Base-by-base conservation (phyloP, 2,888 invertebrate species). In the Meteorus cinctellus region DNA sequence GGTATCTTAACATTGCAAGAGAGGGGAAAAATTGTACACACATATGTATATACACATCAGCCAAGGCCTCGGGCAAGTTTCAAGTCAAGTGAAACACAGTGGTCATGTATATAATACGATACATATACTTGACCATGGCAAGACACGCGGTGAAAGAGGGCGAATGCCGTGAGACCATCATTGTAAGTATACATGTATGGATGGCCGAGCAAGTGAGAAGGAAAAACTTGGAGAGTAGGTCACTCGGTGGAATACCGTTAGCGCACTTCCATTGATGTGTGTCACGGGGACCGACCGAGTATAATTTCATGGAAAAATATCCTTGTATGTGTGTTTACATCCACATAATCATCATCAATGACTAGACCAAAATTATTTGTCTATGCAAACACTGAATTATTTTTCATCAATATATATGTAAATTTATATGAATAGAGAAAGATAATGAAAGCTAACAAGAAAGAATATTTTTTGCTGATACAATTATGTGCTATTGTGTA, bases 251-350 rank as follows among this genome's bases (percentile, higher is more conserved):
- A 55, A 82, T 88, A 88, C 88, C 88, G 88, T 88, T 88, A 88
- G 84, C 84, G 82, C 83, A 84, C 85, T 85, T 82, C 84, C 84
- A 87, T 85, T 86, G 86, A 88, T 88, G 87, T 88, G 88, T 88
- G 88, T 88, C 88, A 88, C 87, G 86, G 81, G 87, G 86, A 84
- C 85, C 85, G 80, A 77, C 65, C 79, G 76, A 34, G 24, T 45
- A n/a, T 45, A 71, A 51, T 55, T 60, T 59, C 27, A 72, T 29
- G 63, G 51, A 72, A 72, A 72, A 72, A 72, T 72, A 72, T 72
- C 48, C 31, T 63, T 36, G 34, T 31, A 16, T 41, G 16, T 34
- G 63, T 34, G 29, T 29, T 3, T 63, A 12, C 14, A 36, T 4
- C 63, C 16, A 48, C 16, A 48, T 48, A 41, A 65, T 63, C 14